A percentile compares a stretch with the other conserved stretches of the same genome.
phyloP scores from a whole-genome alignment of 1,140 invertebrate species.

The Oryctes rhinoceros region DNA sequence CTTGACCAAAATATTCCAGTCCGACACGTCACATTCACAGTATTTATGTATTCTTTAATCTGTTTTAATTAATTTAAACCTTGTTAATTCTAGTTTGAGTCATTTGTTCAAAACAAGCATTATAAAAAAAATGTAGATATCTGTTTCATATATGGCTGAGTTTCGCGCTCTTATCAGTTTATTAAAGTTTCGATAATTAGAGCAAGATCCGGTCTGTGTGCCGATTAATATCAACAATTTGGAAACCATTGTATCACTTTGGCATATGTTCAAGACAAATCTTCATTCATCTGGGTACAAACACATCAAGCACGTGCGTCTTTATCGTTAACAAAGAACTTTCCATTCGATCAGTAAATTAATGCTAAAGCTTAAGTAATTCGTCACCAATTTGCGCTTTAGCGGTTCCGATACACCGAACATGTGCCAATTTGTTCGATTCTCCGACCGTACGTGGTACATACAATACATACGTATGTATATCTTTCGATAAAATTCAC shows the following conservation, averaged over 20 bases:
- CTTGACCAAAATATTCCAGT: no score
- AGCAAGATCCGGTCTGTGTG: neutral
- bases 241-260: neutral
- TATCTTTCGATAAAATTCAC: constrained; percentile 32
- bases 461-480: constrained; percentile 4
- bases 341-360: no score
- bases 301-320: neutral
- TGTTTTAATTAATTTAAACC: no score
- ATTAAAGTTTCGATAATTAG: neutral
- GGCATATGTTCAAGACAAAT: neutral
- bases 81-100: no score
- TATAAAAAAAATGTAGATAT: no score
- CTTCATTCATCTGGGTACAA: neutral
- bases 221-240: neutral
- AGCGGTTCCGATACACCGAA: constrained; percentile 8
- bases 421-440: constrained; percentile 37
- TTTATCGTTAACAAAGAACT: neutral
- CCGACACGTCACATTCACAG: no score
- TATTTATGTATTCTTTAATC: no score
- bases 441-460: constrained; percentile 9
- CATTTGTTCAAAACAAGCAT: no score
- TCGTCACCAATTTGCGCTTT: constrained; percentile 10
- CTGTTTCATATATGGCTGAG: no score
- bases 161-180: no score
- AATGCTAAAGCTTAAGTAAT: neutral